Base-by-base conservation (phyloP, 2,888 invertebrate genomes). In the Zele albiditarsus region DNA sequence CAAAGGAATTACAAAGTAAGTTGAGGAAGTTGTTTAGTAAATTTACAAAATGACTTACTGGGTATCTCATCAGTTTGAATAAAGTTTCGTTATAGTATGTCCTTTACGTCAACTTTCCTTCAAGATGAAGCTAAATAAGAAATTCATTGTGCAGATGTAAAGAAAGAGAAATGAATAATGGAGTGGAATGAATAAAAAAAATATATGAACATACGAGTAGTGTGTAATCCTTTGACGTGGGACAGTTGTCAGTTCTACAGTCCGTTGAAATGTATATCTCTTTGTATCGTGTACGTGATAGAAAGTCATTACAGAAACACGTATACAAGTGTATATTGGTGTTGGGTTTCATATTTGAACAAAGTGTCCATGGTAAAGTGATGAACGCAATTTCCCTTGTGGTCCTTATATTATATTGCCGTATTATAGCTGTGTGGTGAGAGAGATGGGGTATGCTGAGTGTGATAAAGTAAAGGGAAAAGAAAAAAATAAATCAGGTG, bases 401-500 rank as follows among this genome's bases (percentile, higher is more conserved):
- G 42, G 27, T 58, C 12, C 25, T 6, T 31, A 31, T 31, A 16
- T 25, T n/a, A 31, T n/a, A 62, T 62, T 16, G 60, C 28, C 10
- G 31, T 27, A 62, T 60, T 27, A 62, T 31, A 49, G 23, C 27
- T 46, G 28, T 46, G 25, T 25, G 16, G 6, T 10, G 16, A 20
- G 12, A 12, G 62, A 31, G 10, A 49, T 5, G 49, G 28, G 42
- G 49, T 46, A 27, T 53, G n/a, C 27, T 31, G 16, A 28, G n/a
- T n/a, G 31, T 31, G 31, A 28, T n/a, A 28, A 31, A n/a, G 28
- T 16, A 62, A n/a, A 68, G 20, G 27, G 42, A 66, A 46, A 67
- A 67, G 67, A 67, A 57, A 70, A 16, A 53, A 68, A 27, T n/a
- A 49, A 14, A 31, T 49, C 42, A 57, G 42, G 38, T 25, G 49